Percentiles rank a stretch among this genome's conserved stretches.
Evolutionary conservation across 2,797 vertebrate species (phyloP).

Genomic region (Ibycter americanus): DNA sequence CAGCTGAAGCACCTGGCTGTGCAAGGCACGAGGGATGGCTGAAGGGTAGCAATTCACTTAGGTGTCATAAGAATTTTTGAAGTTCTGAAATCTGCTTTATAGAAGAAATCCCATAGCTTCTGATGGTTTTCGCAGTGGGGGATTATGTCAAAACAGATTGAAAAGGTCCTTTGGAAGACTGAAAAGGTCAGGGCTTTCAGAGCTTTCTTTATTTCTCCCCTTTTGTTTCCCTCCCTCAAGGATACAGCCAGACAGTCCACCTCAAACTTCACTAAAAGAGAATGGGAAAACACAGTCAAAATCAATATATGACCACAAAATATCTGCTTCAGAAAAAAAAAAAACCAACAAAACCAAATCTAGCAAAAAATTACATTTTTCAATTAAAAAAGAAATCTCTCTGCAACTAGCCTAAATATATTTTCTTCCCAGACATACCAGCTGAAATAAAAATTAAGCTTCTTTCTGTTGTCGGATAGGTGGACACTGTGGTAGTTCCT

Average conservation of each 20-base stretch:
- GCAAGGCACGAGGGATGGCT: accelerated
- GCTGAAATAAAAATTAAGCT: neutral
- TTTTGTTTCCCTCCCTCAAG: neutral
- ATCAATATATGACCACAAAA: neutral
- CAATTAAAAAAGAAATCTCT: neutral
- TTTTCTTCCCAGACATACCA: neutral
- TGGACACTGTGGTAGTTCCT: neutral
- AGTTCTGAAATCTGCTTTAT: constrained; percentile 8
- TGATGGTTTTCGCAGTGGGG: neutral
- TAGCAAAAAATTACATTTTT: neutral
- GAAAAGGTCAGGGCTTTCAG: neutral
- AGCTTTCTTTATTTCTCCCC: neutral
- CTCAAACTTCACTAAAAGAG: neutral
- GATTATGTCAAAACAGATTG: constrained; percentile 16
- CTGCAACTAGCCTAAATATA: neutral
- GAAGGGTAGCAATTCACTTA: neutral
- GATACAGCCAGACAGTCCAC: neutral
- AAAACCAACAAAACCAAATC: neutral
- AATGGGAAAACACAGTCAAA: neutral
- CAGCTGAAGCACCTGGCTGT: neutral
- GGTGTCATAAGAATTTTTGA: neutral
- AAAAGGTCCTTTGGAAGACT: neutral
- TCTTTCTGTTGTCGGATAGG: neutral
- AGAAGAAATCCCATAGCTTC: neutral
- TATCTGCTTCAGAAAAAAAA: neutral